Evolutionary conservation across 92 coral and sea anemone genomes (phyloP), one percentile per base, ranked within the genome.

Genomic region (Pocillopora meandrina): DNA sequence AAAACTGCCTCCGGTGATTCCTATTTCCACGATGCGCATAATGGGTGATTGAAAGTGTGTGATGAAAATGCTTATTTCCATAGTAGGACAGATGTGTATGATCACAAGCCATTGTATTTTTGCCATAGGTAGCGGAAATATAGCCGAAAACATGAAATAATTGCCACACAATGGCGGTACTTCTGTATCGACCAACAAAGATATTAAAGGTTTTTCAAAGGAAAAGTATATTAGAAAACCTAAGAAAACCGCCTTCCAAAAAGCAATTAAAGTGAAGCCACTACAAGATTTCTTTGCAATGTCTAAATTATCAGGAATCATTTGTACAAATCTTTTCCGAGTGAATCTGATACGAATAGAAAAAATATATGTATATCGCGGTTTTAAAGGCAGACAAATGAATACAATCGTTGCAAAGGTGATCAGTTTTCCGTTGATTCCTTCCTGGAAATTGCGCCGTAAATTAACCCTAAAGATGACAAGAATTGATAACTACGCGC

Each of bases 381-480:
- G 35, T 63, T 69, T 31, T 56, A 66, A 56, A 18, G 56, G 56
- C 36, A 1, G 34, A 18, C 15, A 55, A 10, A 63, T 66, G 34
- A 66, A 31, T 68, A 20, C 23, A 78, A 64, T 64, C 68, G 68
- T 26, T 64, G 68, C 2, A 11, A 26, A 19, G 14, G 73, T n/a
- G 19, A 68, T 21, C 78, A 59, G 64, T 21, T 56, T 42, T 33
- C 13, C 33, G 35, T 12, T 20, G 33, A 9, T 34, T 71, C 69
- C 65, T 70, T 71, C 85, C 85, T 71, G 85, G 85, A 81, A 80
- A 81, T 71, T 81, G 69, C 49, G 35, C 55, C 76, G 20, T 14
- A 64, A 47, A 76, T 61, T 76, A 60, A 76, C 35, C 80, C 35
- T 26, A 26, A 15, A 61, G 56, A 61, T 76, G 56, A 33, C 80